Base-by-base conservation (phyloP, 2,888 invertebrate species). In the Diarsia mendica region DNA sequence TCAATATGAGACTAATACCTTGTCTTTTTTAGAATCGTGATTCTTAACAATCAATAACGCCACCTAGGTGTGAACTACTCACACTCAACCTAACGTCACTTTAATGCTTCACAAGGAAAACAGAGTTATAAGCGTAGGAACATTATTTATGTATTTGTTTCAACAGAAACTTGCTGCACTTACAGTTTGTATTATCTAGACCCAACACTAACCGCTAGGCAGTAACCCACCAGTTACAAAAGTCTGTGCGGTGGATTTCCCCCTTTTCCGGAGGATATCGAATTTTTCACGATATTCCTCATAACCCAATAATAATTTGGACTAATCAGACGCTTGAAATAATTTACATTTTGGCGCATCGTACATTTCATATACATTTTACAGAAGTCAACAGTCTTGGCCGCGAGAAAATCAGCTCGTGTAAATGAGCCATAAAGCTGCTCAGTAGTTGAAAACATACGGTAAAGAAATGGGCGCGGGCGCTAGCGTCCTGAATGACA, bases 381-480 rank as follows among this genome's bases (percentile, higher is more conserved):
- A 61, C 28, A n/a, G 10, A 2, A 11, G 15, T 69, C 8, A 8
- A 20, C 0, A 5, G 15, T 28, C 10, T 46, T 28, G 9, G n/a
- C 13, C 39, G n/a, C 39, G 3, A 77, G 28, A 64, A 66, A 53
- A 8, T 23, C 0, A 1, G 13, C 53, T 23, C 4, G 9, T 79
- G 72, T 79, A 49, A 65, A 72, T 13, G 23, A 67, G 39, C 9
- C 18, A 8, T 53, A 28, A 61, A 18, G 15, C n/a, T 63, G 11
- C 20, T 4, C 33, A 39, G n/a, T 9, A 49, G 71, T 13, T 48
- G 75, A 75, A 77, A 79, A 79, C 77, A 81, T 76, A 84, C 76
- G 64, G 72, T 61, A 63, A 53, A 67, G 65, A 18, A 72, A 74
- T 76, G 33, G 58, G 58, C n/a, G 61, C 75, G 48, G 72, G 20